Conservation (phyloP, 1,140 invertebrate species). For the Drosophila kohkoa region DNA sequence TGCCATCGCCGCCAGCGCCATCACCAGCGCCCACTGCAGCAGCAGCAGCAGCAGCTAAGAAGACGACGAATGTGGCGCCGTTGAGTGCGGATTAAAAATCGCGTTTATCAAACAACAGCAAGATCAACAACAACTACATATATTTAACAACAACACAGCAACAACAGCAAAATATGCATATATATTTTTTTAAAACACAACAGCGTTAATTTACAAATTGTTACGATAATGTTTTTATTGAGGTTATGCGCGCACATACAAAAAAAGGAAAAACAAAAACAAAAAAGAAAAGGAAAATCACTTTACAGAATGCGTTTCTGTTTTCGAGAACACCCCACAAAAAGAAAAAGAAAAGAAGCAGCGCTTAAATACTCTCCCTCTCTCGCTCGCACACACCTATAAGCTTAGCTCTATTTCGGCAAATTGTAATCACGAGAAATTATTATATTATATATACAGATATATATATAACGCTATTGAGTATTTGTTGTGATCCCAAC, state of each 20-base stretch:
- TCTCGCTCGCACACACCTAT: neutral
- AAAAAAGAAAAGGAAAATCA: constrained; percentile 8
- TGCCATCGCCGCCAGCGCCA: constrained; percentile 38
- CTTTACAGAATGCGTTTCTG: neutral
- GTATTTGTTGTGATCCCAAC: constrained; percentile 24
- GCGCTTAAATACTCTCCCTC: neutral
- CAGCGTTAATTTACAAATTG: constrained; percentile 67
- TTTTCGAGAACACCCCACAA: constrained; percentile 7
- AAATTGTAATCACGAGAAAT: constrained; percentile 9
- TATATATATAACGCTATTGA: neutral
- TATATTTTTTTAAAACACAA: constrained; percentile 69
- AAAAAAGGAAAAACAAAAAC: constrained; percentile 20
- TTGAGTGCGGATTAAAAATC: constrained; percentile 62
- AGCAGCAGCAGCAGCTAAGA: constrained; percentile 37
- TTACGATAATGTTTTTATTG: constrained; percentile 73
- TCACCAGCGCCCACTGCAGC: neutral
- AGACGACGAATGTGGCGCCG: constrained; percentile 44
- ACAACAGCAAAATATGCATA: constrained; percentile 10
- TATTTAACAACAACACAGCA: constrained; percentile 28
- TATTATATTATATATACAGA: neutral
- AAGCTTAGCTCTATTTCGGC: constrained; percentile 6
- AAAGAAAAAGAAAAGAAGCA: neutral
- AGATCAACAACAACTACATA: constrained; percentile 45
- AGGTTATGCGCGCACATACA: constrained; percentile 67
- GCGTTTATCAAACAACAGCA: constrained; percentile 23